Evolutionary conservation across 2,888 invertebrate species (phyloP), one percentile per base, ranked within the genome.

Genomic region (Dusona sp.): DNA sequence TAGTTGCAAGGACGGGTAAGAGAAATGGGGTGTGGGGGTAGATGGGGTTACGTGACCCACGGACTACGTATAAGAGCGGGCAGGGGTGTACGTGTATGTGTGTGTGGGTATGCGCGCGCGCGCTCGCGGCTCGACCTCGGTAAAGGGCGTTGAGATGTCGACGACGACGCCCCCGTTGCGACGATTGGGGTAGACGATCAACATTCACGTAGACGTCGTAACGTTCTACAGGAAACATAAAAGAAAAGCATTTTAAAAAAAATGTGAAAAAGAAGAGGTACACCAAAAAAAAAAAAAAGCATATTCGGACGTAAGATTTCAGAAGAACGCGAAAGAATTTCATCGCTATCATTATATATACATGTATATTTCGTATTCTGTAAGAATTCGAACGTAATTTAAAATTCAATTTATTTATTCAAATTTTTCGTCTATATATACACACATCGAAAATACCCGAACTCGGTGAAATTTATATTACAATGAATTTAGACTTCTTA

Each of bases 81-180:
- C 19, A n/a, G 1, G 68, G 7, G 64, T 1, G 25, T 16, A 25
- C 19, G 74, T 9, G 73, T n/a, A 36, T 19, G 42, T 42, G 74
- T 13, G 65, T 42, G 61, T n/a, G 36, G 8, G 65, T 19, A 54
- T 22, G 73, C 36, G 75, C 68, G 75, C 61, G 57, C 70, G 70
- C 72, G 64, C 48, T 57, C 68, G 42, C 54, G 45, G 45, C 29
- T 82, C 81, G 86, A 86, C 86, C 86, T 84, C 86, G 86, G 86
- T 64, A 84, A 86, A 86, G 86, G 86, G 86, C 86, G 86, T 86
- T 84, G 84, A 86, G 86, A 86, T 81, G 84, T 78, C 80, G 79
- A 75, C 84, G 68, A 68, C 42, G 42, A 42, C 77, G 38, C 51
- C 67, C 57, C 38, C 73, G 19, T 45, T 45, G 73, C 65, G 70